Conservation (phyloP, 2,888 invertebrate genomes). For the Fragum fragum region DNA sequence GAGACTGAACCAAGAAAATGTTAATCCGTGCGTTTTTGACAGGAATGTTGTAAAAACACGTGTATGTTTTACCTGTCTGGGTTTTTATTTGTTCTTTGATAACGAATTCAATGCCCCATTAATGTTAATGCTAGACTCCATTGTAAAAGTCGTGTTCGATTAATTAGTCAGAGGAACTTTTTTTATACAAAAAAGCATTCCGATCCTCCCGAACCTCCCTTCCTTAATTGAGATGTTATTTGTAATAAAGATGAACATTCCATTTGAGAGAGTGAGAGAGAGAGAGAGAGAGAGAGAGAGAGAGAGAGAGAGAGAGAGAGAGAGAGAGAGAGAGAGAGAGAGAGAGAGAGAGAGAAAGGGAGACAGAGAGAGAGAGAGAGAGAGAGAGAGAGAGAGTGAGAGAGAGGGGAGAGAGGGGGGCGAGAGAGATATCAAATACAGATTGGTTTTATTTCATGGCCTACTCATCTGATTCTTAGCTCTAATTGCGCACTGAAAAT, state of each 20-base stretch:
- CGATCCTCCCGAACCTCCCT: background rate
- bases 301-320: too few relatives aligned
- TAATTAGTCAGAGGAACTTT: constrained; percentile 1
- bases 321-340: too few relatives aligned
- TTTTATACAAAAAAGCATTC: background rate
- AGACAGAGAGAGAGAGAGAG: too few relatives aligned
- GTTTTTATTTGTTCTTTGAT: constrained; percentile 5
- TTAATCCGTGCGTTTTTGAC: constrained; percentile 6
- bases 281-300: too few relatives aligned
- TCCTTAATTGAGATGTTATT: background rate
- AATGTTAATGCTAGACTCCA: constrained; percentile 8
- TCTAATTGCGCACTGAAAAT: too few relatives aligned
- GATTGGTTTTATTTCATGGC: too few relatives aligned
- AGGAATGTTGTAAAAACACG: constrained; percentile 1
- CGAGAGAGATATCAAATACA: too few relatives aligned
- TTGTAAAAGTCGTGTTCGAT: constrained; percentile 13
- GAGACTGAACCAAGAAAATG: background rate
- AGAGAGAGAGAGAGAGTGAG: too few relatives aligned
- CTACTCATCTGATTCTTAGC: too few relatives aligned
- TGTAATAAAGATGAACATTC: background rate
- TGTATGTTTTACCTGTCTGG: constrained; percentile 12
- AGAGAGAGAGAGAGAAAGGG: too few relatives aligned
- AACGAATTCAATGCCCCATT: constrained; percentile 12
- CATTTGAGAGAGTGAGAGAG: too few relatives aligned
- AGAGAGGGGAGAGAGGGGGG: too few relatives aligned